Conservation (phyloP, 2,113 vertebrate genomes). For the Ceuthmochares aereus region DNA sequence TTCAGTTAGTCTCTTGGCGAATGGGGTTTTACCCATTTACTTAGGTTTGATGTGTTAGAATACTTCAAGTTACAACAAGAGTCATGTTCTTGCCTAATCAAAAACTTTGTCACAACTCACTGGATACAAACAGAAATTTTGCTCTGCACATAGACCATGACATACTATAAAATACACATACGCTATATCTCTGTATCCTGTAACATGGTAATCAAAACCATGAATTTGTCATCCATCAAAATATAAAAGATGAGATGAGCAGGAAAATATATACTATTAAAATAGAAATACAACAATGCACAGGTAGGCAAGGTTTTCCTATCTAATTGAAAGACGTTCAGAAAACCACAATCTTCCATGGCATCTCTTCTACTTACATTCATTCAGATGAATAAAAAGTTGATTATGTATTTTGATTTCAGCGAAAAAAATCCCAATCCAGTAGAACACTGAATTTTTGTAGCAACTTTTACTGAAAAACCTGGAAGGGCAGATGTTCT, state of each 20-base stretch:
- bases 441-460: background rate
- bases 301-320: background rate
- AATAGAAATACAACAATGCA: background rate
- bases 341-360: background rate
- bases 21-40: background rate
- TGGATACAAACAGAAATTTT: background rate
- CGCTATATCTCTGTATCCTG: background rate
- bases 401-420: background rate
- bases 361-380: background rate
- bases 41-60: background rate
- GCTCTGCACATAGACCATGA: background rate
- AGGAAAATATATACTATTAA: background rate
- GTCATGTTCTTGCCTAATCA: background rate
- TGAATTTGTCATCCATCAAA: background rate
- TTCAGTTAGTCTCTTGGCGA: background rate
- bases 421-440: background rate
- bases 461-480: background rate
- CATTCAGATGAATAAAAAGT: background rate
- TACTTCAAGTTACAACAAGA: background rate
- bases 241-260: accelerated
- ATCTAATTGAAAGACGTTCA: background rate
- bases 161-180: background rate
- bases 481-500: no score
- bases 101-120: background rate
- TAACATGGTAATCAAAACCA: background rate